phyloP scores from a whole-genome alignment of 2,888 invertebrate species.

The Cremastinae sp. region DNA sequence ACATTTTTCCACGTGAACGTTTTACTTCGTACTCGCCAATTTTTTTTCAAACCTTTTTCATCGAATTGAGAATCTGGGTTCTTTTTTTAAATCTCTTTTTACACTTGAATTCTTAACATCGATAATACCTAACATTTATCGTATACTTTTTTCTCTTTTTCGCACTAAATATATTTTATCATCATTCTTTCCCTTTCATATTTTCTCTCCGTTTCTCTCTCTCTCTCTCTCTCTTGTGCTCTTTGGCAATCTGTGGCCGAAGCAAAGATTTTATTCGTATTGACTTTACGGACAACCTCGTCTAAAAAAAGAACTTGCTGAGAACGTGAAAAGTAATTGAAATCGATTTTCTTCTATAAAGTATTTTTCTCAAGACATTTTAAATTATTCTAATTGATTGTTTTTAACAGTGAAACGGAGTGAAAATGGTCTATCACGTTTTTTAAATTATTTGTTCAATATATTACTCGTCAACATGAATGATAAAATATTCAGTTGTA shows the following conservation, averaged over 20 bases:
- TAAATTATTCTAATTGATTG: no score
- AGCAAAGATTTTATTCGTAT: no score
- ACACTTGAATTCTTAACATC: slow-evolving; percentile 62
- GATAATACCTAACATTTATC: slow-evolving; percentile 64
- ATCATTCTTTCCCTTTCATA: slow-evolving; percentile 3
- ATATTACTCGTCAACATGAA: no score
- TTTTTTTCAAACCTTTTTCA: slow-evolving; percentile 2
- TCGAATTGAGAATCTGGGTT: slow-evolving; percentile 39
- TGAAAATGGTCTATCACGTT: no score
- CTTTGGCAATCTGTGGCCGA: background rate
- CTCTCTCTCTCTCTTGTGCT: background rate
- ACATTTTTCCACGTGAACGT: no score
- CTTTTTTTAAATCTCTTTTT: slow-evolving; percentile 12
- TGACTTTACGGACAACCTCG: background rate
- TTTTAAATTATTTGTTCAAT: no score
- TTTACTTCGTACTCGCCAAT: no score
- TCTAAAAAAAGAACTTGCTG: no score
- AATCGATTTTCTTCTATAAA: background rate
- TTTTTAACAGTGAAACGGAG: background rate
- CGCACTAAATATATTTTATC: background rate
- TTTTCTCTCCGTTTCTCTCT: background rate
- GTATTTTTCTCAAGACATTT: background rate
- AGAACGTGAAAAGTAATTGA: background rate
- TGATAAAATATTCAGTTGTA: no score
- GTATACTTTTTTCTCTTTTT: slow-evolving; percentile 48